Percentiles rank a stretch among this genome's conserved stretches.
Conservation (phyloP, 2,797 vertebrate genomes). For the Epinephelus malabaricus region DNA sequence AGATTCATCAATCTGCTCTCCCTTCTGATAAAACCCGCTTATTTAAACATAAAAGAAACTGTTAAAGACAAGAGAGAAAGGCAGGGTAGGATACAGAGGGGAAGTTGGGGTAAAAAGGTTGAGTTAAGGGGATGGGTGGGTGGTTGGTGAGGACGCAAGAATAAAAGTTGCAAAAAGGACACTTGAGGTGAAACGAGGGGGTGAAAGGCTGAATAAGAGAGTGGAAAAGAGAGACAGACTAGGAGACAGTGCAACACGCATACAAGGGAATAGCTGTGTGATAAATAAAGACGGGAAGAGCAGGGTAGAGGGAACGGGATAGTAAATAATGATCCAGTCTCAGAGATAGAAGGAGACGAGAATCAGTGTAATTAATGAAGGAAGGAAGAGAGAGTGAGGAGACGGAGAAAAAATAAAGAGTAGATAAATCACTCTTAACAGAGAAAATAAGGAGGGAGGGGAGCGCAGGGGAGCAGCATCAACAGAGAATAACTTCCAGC, state of each 20-base stretch:
- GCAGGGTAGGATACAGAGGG: neutral
- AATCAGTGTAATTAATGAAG: slow-evolving; percentile 74
- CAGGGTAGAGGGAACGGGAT: slow-evolving; percentile 32
- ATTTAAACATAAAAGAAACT: neutral
- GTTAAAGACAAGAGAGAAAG: neutral
- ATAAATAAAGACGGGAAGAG: slow-evolving; percentile 57
- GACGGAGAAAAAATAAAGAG: slow-evolving; percentile 33
- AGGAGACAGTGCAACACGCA: slow-evolving; percentile 4
- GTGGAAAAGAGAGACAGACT: neutral
- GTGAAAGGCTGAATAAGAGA: neutral
- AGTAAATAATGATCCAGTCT: slow-evolving; percentile 69
- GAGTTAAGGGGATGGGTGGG: neutral
- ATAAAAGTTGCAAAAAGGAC: neutral
- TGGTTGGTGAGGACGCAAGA: neutral
- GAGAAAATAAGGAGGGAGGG: slow-evolving; percentile 33
- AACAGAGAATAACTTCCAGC: slow-evolving; percentile 28
- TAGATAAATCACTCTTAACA: slow-evolving; percentile 64
- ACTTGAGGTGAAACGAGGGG: neutral
- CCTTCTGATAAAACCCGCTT: slow-evolving; percentile 3
- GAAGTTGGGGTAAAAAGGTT: neutral
- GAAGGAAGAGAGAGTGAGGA: slow-evolving; percentile 15
- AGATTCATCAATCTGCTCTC: slow-evolving; percentile 11
- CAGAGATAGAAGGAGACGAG: slow-evolving; percentile 55
- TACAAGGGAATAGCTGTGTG: slow-evolving; percentile 25
- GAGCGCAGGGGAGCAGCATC: slow-evolving; percentile 2